Base-by-base conservation (phyloP, 2,797 vertebrate species). In the Centropyge bicolor region DNA sequence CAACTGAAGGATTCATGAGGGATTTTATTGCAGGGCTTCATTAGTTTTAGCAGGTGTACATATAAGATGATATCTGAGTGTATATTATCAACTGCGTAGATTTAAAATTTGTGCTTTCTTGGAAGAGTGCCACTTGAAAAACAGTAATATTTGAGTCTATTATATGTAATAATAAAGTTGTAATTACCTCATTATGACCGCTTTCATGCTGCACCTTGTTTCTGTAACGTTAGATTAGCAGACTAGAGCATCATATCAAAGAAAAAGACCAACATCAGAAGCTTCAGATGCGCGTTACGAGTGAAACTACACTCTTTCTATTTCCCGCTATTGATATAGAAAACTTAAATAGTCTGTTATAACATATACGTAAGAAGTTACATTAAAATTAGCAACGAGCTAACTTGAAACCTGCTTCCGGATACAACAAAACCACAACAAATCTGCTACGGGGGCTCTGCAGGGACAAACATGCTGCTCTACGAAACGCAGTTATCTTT, bases 101-200 rank as follows among this genome's bases (percentile, higher is more conserved):
- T 70, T 57, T 76, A 1, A 45, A 70, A 55, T 62, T 5, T 13
- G 14, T 31, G 5, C 13, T 4, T 11, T 78, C 7, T 40, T 4
- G 22, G 3, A 59, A 38, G 49, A 65, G 20, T 3, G 10, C 16
- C 22, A 40, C 8, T 71, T 59, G 2, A 0, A 64, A 40, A 62
- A 52, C 3, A 52, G 3, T 12, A 0, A 66, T 1, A 51, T 31
- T 22, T 41, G 2, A 31, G 3, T 61, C 0, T 35, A 4, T 4
- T 38, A 8, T 22, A 14, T 36, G 36, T n/a, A n/a, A 10, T 36
- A 5, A 68, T 19, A 51, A 4, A 45, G 5, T 4, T 11, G 10
- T 52, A 41, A 2, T 93, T 91, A 94, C 93, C 94, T 94, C 85
- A 84, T 88, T 83, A 76, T 89, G 46, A 54, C 67, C 16, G 66